These are phyloP conservation scores for Drosophila lutescens DNA, from an alignment of 2,888 invertebrate species.

Conservation along the genomic window DNA sequence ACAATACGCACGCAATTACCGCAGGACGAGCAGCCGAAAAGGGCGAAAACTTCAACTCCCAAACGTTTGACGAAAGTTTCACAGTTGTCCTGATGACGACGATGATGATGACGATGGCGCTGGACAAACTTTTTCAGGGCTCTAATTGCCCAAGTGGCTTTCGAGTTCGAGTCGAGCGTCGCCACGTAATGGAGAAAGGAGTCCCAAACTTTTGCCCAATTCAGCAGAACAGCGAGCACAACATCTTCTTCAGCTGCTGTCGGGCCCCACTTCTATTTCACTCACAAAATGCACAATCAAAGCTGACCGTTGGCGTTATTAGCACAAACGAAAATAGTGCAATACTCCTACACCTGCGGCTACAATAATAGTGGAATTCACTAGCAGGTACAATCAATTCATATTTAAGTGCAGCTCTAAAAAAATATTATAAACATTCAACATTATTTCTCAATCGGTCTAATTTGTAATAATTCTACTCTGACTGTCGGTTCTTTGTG, in stretches of 20 bases:
- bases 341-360: slow-evolving; percentile 1
- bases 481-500: no score
- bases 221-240: slow-evolving; percentile 25
- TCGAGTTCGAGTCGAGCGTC: slow-evolving; percentile 53
- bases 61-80: slow-evolving; percentile 66
- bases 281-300: slow-evolving; percentile 69
- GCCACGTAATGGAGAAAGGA: slow-evolving; percentile 64
- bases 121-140: slow-evolving; percentile 61
- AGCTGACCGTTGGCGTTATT: slow-evolving; percentile 67
- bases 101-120: slow-evolving; percentile 23
- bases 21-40: slow-evolving; percentile 50
- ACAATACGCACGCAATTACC: slow-evolving; percentile 76
- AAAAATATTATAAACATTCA: no score
- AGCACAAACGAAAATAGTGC: slow-evolving; percentile 59
- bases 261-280: slow-evolving; percentile 15
- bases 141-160: slow-evolving; percentile 77
- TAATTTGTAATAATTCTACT: no score
- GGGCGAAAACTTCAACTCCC: slow-evolving; percentile 65
- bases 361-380: neutral
- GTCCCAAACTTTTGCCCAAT: slow-evolving; percentile 38
- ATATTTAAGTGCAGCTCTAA: no score
- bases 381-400: neutral
- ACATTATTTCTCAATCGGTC: no score
- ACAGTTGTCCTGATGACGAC: slow-evolving; percentile 49
- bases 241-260: slow-evolving; percentile 26